Percentiles rank a stretch among this genome's conserved stretches.
These are phyloP conservation scores for Haliclona indistincta DNA, from an alignment of 37 sponge, comb jelly and placozoan species.

Conservation along the genomic window DNA sequence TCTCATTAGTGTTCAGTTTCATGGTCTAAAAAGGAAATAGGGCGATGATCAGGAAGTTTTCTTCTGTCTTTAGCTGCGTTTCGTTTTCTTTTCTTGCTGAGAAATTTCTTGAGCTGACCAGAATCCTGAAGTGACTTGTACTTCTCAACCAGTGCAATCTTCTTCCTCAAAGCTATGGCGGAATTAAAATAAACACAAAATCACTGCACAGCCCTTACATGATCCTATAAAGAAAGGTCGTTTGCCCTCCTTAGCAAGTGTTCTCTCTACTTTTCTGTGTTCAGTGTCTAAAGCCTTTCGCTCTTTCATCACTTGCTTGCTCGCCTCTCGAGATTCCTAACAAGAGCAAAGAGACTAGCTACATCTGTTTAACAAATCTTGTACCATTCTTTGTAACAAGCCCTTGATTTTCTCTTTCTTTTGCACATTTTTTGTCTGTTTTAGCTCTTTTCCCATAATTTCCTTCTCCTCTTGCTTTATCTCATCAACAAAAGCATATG, in stretches of 20 bases:
- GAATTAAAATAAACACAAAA: background rate
- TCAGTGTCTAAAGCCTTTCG: slow-evolving; percentile 46
- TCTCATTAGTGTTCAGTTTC: too few relatives aligned
- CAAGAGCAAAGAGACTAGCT: background rate
- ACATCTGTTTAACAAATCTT: background rate
- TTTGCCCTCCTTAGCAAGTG: slow-evolving; percentile 62
- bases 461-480: slow-evolving; percentile 61
- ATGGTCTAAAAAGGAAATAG: too few relatives aligned
- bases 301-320: slow-evolving; percentile 31
- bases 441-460: slow-evolving; percentile 30
- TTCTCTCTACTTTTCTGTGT: slow-evolving; percentile 57
- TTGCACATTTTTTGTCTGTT: slow-evolving; percentile 30
- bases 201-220: slow-evolving; percentile 37
- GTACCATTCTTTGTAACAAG: slow-evolving; percentile 61
- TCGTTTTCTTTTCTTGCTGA: slow-evolving; percentile 67
- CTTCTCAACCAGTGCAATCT: slow-evolving; percentile 64
- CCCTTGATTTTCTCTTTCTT: slow-evolving; percentile 38
- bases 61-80: slow-evolving; percentile 71
- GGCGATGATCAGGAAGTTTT: slow-evolving; percentile 27
- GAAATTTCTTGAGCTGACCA: slow-evolving; percentile 64
- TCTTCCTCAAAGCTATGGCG: slow-evolving; percentile 41
- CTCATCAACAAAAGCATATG: slow-evolving; percentile 70
- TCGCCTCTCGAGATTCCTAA: slow-evolving; percentile 54
- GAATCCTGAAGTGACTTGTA: slow-evolving; percentile 58
- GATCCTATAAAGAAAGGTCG: slow-evolving; percentile 80